Evolutionary conservation across 2,888 invertebrate genomes (phyloP).

Genomic region (Branchipolynoe longqiensis): DNA sequence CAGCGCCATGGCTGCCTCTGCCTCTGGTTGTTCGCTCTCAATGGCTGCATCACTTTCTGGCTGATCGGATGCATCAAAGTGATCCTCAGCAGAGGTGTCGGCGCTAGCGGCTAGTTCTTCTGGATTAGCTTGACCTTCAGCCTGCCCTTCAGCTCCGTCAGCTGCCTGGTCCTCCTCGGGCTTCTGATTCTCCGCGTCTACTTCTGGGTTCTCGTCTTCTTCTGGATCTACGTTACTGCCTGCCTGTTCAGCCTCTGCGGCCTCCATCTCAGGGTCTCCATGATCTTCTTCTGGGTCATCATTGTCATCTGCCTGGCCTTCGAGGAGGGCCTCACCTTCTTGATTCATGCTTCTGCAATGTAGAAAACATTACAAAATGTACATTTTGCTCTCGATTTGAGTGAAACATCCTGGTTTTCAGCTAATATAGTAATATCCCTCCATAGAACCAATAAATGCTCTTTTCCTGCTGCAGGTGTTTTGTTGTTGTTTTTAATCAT

Average conservation of each 20-base stretch:
- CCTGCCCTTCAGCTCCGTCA: too few relatives aligned
- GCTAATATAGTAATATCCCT: too few relatives aligned
- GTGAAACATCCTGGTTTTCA: too few relatives aligned
- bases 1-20: constrained; percentile 47
- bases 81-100: constrained; percentile 33
- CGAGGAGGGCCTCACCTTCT: neutral
- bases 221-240: neutral
- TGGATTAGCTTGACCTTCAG: neutral
- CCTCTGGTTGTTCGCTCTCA: constrained; percentile 2
- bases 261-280: constrained; percentile 4
- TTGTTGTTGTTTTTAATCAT: too few relatives aligned
- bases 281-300: constrained; percentile 49
- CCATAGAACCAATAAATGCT: too few relatives aligned
- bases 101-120: constrained; percentile 6
- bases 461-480: too few relatives aligned
- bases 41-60: constrained; percentile 34
- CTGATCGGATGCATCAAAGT: constrained; percentile 35
- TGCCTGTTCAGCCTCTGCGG: constrained; percentile 34
- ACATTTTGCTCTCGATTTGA: too few relatives aligned
- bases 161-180: constrained; percentile 43
- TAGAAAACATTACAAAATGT: too few relatives aligned
- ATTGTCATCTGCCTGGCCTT: constrained; percentile 48
- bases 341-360: constrained; percentile 35
- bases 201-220: constrained; percentile 42
- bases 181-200: constrained; percentile 44